Evolutionary conservation across 2,113 vertebrate genomes (phyloP).

Genomic region (Misgurnus mizolepis): DNA sequence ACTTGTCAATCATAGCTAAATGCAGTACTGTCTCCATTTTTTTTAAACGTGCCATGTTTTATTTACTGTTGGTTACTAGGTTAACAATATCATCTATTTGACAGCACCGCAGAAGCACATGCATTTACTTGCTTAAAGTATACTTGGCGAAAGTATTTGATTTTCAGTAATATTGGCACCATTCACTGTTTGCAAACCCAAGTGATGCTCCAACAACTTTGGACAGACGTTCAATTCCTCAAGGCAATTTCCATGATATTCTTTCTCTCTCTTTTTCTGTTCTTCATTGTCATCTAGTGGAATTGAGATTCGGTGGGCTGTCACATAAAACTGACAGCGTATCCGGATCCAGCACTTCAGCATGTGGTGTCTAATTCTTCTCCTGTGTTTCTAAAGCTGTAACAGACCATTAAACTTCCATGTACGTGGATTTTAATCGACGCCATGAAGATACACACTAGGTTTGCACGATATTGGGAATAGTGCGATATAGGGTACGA

Average conservation of each 20-base stretch:
- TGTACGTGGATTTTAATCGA: slow-evolving; percentile 6
- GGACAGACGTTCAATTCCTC: neutral
- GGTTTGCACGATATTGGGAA: no score
- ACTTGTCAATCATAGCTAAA: no score
- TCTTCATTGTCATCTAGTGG: neutral
- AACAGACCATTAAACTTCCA: slow-evolving; percentile 46
- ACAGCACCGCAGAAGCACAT: no score
- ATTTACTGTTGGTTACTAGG: no score
- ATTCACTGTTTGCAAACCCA: neutral
- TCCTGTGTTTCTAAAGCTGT: slow-evolving; percentile 19
- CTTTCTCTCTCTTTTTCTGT: neutral
- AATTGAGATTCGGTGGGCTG: slow-evolving; percentile 5
- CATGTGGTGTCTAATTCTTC: slow-evolving; percentile 21
- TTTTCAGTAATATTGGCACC: neutral
- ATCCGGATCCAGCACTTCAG: slow-evolving; percentile 9
- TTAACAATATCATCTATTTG: no score
- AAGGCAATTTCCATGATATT: slow-evolving; percentile 1
- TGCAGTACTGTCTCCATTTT: no score
- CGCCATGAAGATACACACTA: neutral
- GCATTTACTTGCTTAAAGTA: no score
- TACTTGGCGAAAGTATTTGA: no score
- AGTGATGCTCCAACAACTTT: neutral
- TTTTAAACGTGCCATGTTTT: no score
- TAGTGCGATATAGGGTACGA: no score
- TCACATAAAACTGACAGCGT: slow-evolving; percentile 8